Conservation (phyloP, 2,797 vertebrate genomes). For the Cyprinodon diabolis region DNA sequence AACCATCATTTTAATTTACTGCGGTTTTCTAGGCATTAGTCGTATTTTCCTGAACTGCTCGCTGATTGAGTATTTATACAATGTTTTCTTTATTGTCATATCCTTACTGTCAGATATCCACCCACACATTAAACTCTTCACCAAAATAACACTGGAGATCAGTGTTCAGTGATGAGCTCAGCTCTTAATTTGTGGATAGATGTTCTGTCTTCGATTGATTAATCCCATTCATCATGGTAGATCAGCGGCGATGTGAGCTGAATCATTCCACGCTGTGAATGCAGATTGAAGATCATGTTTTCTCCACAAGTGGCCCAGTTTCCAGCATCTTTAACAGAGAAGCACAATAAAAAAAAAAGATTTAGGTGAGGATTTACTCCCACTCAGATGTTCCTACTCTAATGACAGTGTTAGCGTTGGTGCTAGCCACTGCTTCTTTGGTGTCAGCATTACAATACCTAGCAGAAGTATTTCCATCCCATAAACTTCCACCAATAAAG, state of each 20-base stretch:
- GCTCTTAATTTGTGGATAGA: constrained; percentile 61
- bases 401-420: constrained; percentile 30
- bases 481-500: neutral
- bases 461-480: neutral
- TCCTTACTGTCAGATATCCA: constrained; percentile 20
- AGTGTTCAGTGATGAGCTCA: constrained; percentile 32
- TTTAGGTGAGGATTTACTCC: constrained; percentile 59
- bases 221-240: constrained; percentile 78
- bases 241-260: constrained; percentile 67
- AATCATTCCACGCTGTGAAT: constrained; percentile 66
- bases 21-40: neutral
- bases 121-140: constrained; percentile 57
- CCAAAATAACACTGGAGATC: constrained; percentile 62
- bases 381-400: constrained; percentile 55
- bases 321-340: constrained; percentile 37
- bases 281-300: constrained; percentile 52
- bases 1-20: neutral
- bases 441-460: constrained; percentile 29
- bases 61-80: constrained; percentile 33
- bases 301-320: constrained; percentile 51
- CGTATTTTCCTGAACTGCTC: neutral
- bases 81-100: constrained; percentile 33
- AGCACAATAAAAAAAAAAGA: constrained; percentile 42
- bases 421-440: constrained; percentile 36
- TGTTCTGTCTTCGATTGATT: constrained; percentile 67